Conservation (phyloP, 1,140 invertebrate species). For the Trissolcus basalis region DNA sequence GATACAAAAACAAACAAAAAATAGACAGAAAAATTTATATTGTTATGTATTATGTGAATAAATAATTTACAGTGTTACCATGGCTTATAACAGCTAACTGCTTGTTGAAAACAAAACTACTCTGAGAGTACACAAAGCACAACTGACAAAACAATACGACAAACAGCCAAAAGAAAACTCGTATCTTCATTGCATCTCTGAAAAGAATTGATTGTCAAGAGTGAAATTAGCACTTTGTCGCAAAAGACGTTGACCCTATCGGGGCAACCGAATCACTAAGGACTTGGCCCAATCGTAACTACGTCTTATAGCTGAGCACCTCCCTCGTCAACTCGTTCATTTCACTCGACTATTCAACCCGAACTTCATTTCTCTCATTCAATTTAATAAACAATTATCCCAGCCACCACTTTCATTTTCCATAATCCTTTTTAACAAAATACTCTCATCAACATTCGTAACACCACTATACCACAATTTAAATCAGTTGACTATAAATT, state of each 20-base stretch:
- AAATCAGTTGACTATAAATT: constrained; percentile 17
- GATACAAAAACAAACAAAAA: too few relatives aligned
- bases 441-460: too few relatives aligned
- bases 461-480: too few relatives aligned
- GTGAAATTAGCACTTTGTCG: constrained; percentile 7
- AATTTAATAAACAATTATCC: constrained; percentile 14
- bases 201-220: constrained; percentile 15
- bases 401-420: not conserved
- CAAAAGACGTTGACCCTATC: constrained; percentile 55
- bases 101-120: constrained; percentile 66
- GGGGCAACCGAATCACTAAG: constrained; percentile 65
- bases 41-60: too few relatives aligned
- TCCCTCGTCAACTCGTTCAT: constrained; percentile 54
- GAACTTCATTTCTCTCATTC: constrained; percentile 30
- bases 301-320: constrained; percentile 66
- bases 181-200: constrained; percentile 52
- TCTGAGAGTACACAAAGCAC: constrained; percentile 31
- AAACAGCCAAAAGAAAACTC: constrained; percentile 31
- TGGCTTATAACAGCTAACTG: constrained; percentile 64
- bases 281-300: constrained; percentile 67
- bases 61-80: constrained; percentile 53
- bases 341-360: constrained; percentile 53
- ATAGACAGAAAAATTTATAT: too few relatives aligned
- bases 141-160: constrained; percentile 42
- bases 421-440: too few relatives aligned